A percentile compares a stretch with the other conserved stretches of the same genome.
phyloP scores from a whole-genome alignment of 2,113 vertebrate species.

The Poicephalus gulielmi region DNA sequence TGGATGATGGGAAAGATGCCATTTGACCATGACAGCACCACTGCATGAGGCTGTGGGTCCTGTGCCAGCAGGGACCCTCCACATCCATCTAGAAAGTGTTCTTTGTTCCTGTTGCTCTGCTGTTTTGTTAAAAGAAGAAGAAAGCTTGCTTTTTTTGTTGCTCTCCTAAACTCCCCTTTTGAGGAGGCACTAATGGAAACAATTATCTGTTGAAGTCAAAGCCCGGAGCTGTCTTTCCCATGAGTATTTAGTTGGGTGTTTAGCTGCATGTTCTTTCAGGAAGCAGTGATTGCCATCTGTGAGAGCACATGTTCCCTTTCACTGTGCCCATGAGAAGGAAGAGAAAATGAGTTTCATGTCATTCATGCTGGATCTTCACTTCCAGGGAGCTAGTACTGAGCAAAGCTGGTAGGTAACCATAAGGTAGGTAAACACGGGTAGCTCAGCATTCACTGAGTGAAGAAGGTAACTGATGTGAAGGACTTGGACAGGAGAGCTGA shows the following conservation, averaged over 20 bases:
- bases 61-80: accelerated
- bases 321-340: background rate
- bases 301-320: slow-evolving; percentile 12
- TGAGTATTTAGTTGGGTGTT: background rate
- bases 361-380: background rate
- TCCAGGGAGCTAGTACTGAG: background rate
- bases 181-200: background rate
- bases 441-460: background rate
- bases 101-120: background rate
- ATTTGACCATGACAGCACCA: accelerated
- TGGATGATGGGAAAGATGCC: background rate
- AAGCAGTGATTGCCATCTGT: background rate
- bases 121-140: background rate
- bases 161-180: background rate
- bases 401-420: background rate
- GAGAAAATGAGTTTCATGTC: background rate
- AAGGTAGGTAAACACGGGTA: background rate
- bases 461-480: accelerated
- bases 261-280: background rate
- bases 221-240: background rate
- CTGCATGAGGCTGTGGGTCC: background rate
- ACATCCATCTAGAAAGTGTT: background rate
- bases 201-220: background rate
- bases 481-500: background rate
- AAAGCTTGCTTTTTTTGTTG: background rate